A percentile compares a stretch with the other conserved stretches of the same genome.
These are phyloP conservation scores for Resseliella maxima DNA, from an alignment of 2,888 invertebrate genomes.

Conservation along the genomic window DNA sequence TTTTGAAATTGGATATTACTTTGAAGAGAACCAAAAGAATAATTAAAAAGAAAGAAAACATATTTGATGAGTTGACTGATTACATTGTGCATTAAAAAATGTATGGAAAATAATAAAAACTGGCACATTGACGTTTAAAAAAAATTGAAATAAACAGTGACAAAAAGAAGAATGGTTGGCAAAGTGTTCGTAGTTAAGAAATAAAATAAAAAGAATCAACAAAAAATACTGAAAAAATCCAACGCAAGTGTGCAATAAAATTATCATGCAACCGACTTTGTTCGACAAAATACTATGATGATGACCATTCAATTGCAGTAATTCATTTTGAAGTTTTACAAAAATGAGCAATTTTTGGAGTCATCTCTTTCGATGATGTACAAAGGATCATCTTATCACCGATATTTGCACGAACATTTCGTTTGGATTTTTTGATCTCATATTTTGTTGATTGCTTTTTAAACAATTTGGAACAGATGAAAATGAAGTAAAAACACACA, in stretches of 20 bases:
- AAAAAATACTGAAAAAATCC: constrained; percentile 45
- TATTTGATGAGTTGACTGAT: no score
- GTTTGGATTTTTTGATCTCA: constrained; percentile 37
- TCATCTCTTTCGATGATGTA: no score
- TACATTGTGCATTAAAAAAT: no score
- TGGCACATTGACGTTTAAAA: neutral
- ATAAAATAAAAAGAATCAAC: constrained; percentile 22
- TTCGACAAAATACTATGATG: neutral
- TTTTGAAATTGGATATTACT: no score
- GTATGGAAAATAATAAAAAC: no score
- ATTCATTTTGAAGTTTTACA: no score
- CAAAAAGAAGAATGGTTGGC: neutral
- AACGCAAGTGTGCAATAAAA: neutral
- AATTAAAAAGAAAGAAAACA: no score
- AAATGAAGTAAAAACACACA: neutral
- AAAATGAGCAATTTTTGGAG: no score
- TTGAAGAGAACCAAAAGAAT: no score
- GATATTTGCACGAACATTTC: constrained; percentile 6
- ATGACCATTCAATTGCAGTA: no score
- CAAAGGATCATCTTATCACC: no score
- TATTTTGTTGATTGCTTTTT: constrained; percentile 48
- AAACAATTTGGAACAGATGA: neutral
- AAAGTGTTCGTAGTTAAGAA: neutral
- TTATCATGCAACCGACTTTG: neutral
- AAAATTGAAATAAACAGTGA: neutral